These are phyloP conservation scores for Nematolebias whitei DNA, from an alignment of 2,113 vertebrate species.

Conservation along the genomic window DNA sequence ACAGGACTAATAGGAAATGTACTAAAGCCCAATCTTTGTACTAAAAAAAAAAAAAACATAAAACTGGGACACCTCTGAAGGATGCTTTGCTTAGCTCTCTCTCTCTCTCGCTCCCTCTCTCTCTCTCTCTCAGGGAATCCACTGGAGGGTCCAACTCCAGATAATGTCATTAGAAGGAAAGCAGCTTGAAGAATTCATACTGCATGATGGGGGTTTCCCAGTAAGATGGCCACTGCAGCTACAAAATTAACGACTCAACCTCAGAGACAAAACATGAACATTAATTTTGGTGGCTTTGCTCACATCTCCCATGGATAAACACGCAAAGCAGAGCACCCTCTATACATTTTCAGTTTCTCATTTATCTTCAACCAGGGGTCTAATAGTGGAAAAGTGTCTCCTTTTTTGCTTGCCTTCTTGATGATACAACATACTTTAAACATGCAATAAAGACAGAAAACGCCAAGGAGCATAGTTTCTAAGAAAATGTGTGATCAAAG, in stretches of 20 bases:
- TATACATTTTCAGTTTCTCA: not conserved
- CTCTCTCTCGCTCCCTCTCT: too few relatives aligned
- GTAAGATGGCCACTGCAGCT: slow-evolving; percentile 23
- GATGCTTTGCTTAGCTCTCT: slow-evolving; percentile 41
- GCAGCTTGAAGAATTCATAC: slow-evolving; percentile 53
- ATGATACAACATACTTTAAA: not conserved
- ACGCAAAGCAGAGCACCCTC: not conserved
- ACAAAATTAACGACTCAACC: not conserved
- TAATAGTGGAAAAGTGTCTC: too few relatives aligned
- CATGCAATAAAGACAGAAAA: not conserved
- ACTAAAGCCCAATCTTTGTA: slow-evolving; percentile 18
- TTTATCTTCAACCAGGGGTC: not conserved
- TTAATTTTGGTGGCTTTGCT: not conserved
- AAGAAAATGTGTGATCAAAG: slow-evolving; percentile 41
- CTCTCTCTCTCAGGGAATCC: slow-evolving; percentile 50
- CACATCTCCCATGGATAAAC: not conserved
- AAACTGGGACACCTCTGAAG: slow-evolving; percentile 58
- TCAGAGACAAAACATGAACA: not conserved
- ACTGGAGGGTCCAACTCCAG: slow-evolving; percentile 54
- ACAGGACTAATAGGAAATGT: slow-evolving; percentile 48
- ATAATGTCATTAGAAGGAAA: slow-evolving; percentile 68
- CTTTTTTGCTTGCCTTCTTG: not conserved
- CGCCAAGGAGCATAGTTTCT: slow-evolving; percentile 26
- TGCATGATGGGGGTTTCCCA: slow-evolving; percentile 58
- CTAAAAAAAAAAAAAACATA: slow-evolving; percentile 26